Conservation (phyloP, 2,797 vertebrate species). For the Gymnothorax javanicus region DNA sequence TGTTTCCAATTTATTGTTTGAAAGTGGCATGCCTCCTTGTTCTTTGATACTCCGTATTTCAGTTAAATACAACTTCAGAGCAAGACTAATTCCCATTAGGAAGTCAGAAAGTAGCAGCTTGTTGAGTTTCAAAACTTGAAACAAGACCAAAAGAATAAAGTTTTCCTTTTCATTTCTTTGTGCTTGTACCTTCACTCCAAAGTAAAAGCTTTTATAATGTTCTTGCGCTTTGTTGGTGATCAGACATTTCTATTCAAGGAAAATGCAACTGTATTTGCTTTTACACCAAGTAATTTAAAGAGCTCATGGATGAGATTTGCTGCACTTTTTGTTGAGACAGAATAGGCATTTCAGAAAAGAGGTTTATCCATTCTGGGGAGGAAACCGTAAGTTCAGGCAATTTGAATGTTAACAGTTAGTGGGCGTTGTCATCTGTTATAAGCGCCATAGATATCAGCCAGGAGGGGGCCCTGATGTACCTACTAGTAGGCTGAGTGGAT, state of each 20-base stretch:
- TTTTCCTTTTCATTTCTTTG: background rate
- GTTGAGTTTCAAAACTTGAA: background rate
- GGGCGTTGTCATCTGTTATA: too few species aligned
- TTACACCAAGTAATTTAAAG: background rate
- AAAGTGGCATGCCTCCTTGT: background rate
- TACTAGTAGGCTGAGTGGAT: too few species aligned
- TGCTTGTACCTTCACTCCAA: background rate
- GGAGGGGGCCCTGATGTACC: too few species aligned
- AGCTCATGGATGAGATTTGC: background rate
- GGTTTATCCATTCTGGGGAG: background rate
- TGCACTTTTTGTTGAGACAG: background rate
- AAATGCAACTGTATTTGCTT: background rate
- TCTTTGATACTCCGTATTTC: background rate
- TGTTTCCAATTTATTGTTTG: background rate
- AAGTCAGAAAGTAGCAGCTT: background rate
- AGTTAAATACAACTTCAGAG: background rate
- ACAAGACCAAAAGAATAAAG: background rate
- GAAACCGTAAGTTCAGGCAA: background rate
- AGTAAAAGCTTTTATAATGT: background rate
- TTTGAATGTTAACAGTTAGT: too few species aligned
- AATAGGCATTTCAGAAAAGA: background rate
- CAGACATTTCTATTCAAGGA: background rate
- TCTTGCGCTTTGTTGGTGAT: background rate
- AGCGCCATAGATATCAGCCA: too few species aligned
- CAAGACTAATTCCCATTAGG: background rate